These are phyloP conservation scores for Eriocheir sinensis DNA, from an alignment of 1,140 invertebrate species.

Conservation along the genomic window DNA sequence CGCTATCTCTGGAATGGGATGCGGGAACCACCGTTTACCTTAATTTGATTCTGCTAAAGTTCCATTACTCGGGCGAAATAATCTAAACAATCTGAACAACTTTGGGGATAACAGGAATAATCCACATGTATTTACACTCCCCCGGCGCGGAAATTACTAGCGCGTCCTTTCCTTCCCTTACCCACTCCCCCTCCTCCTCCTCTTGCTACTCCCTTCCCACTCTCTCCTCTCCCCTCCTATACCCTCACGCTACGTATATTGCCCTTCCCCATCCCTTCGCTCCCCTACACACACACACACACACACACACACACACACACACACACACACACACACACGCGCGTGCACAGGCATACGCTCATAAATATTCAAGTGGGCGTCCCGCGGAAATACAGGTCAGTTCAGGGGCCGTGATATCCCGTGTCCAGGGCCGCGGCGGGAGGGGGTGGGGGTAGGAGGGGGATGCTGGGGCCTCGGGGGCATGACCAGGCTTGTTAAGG, in stretches of 20 bases:
- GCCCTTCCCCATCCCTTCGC: not conserved
- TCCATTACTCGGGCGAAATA: not conserved
- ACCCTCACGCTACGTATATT: not conserved
- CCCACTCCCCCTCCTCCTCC: not conserved
- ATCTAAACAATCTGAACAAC: not conserved
- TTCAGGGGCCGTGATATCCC: not conserved
- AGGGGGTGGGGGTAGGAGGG: no score
- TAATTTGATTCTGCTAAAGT: not conserved
- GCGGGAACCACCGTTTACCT: not conserved
- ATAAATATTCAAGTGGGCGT: not conserved
- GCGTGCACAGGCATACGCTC: not conserved
- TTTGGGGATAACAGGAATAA: not conserved
- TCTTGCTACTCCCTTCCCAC: no score
- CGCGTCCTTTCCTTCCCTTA: not conserved
- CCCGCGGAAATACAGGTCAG: not conserved
- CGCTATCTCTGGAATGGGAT: no score
- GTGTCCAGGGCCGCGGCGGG: not conserved
- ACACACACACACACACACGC: not conserved
- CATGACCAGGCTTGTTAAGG: not conserved
- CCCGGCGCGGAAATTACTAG: not conserved
- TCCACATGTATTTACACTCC: not conserved
- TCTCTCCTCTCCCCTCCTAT: not conserved
- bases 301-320: not conserved
- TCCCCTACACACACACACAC: not conserved
- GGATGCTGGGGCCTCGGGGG: not conserved